Evolutionary conservation across 2,113 vertebrate species (phyloP), one percentile per base, ranked within the genome.

Genomic region (Crotalus viridis): DNA sequence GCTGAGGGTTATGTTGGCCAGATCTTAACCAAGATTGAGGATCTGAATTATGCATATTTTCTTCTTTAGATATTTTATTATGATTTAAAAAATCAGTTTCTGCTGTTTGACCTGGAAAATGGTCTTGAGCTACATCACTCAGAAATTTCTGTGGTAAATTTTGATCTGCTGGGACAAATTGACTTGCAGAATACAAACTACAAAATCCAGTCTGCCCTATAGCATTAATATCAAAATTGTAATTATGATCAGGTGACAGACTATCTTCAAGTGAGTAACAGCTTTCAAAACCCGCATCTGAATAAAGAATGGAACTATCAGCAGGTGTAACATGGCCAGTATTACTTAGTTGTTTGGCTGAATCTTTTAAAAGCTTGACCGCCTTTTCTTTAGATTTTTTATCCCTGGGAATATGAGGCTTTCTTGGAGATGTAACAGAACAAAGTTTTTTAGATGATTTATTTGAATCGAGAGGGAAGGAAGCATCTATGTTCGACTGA

Each of bases 241-340:
- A 99, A 97, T 98, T 99, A 96, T 99, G 98, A 93, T 99, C 99
- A 93, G 99, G 99, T 88, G 99, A 99, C 87, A 99, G 97, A 94
- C 99, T 99, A 93, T 99, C 98, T 96, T 99, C 99, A 94, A 99
- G 98, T 0, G 99, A 99, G 56, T 98, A 99, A 97, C 98, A 99
- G 95, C 98, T 98, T 97, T 99, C 98, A 97, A 99, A 97, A 91
- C 98, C 98, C 89, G 98, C 98, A 94, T 99, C 99, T 93, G 99
- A 99, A 95, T 98, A 97, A 96, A 99, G 98, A 51, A 97, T 26
- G 8, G 98, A 98, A 94, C 97, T 98, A 61, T 98, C 98, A 95
- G 98, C 98, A 61, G 98, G 98, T 48, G 97, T 5, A 43, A 95
- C 96, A 90, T 95, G 97, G 93, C 98, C 98, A 48, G 97, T 51